phyloP scores from a whole-genome alignment of 1,140 invertebrate genomes.

The Ostrea denselamellosa region DNA sequence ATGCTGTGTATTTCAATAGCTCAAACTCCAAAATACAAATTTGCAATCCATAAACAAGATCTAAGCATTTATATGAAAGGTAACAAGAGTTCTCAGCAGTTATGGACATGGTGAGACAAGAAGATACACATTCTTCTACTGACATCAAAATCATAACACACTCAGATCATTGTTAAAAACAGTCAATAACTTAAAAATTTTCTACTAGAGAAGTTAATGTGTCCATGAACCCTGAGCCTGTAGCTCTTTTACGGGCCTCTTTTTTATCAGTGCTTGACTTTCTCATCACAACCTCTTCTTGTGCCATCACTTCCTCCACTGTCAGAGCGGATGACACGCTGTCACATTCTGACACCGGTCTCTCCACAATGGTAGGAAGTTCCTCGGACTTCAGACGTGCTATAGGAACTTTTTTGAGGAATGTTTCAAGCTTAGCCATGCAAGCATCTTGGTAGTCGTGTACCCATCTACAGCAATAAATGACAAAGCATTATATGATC shows the following conservation, averaged over 20 bases:
- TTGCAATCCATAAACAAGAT: too few relatives aligned
- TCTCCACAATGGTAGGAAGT: slow-evolving; percentile 26
- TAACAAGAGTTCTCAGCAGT: not conserved
- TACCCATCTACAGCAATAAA: slow-evolving; percentile 90
- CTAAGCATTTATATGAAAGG: too few relatives aligned
- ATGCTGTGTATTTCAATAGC: too few relatives aligned
- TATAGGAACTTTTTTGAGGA: slow-evolving; percentile 67
- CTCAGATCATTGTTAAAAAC: not conserved
- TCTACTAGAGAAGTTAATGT: slow-evolving; percentile 1
- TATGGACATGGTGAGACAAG: not conserved
- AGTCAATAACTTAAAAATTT: not conserved
- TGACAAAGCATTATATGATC: slow-evolving; percentile 96
- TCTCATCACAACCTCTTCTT: slow-evolving; percentile 26
- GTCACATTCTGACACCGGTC: slow-evolving; percentile 26
- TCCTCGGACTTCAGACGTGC: slow-evolving; percentile 39
- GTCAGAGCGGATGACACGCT: not conserved
- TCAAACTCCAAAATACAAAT: too few relatives aligned
- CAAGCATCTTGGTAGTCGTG: slow-evolving; percentile 99
- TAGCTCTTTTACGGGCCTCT: not conserved
- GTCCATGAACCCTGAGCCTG: not conserved
- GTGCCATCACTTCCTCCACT: not conserved
- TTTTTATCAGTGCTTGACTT: not conserved
- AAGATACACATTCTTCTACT: not conserved
- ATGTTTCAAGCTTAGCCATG: slow-evolving; percentile 96
- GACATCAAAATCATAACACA: not conserved